Conservation (phyloP, 2,888 invertebrate species). For the Dione juno region DNA sequence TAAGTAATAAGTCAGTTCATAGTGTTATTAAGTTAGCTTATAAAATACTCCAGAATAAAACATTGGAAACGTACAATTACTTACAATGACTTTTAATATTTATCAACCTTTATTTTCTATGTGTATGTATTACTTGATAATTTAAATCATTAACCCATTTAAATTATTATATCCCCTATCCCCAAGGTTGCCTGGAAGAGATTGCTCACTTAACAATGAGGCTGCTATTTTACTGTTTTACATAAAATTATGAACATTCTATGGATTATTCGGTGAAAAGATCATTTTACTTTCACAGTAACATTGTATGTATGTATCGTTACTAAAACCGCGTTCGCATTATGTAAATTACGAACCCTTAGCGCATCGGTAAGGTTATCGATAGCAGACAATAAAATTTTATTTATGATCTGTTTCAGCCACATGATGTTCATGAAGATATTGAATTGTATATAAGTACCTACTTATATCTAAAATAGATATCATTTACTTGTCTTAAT, state of each 20-base stretch:
- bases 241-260: no score
- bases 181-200: no score
- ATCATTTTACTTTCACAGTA: neutral
- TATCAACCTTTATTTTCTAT: no score
- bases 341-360: slow-evolving; percentile 18
- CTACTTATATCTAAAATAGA: neutral
- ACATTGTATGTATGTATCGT: neutral
- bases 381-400: slow-evolving; percentile 14
- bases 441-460: slow-evolving; percentile 11
- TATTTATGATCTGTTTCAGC: slow-evolving; percentile 15
- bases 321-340: slow-evolving; percentile 1
- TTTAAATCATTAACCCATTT: no score
- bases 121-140: no score
- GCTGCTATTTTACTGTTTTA: no score
- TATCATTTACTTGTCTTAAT: no score
- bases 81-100: neutral
- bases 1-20: no score
- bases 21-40: neutral
- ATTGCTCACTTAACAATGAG: no score
- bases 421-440: slow-evolving; percentile 11
- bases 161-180: no score
- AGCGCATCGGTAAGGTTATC: slow-evolving; percentile 13
- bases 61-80: no score
- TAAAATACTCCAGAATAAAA: neutral
- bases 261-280: neutral